Conservation (phyloP, 1,140 invertebrate genomes). For the Hestina assimilis region DNA sequence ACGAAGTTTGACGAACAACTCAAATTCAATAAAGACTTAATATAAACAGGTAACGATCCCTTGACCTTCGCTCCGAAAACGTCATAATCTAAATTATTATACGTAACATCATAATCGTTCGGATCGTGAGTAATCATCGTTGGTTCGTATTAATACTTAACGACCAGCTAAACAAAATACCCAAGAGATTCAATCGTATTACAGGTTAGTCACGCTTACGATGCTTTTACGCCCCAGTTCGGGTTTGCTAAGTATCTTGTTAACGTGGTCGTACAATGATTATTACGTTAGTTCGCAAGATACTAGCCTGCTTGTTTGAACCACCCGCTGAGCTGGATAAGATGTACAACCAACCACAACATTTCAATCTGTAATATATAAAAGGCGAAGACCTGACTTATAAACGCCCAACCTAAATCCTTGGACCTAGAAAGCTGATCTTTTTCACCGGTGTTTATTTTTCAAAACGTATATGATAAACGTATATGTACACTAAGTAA, state of each 20-base stretch:
- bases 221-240: slow-evolving; percentile 32
- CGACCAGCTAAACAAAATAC: slow-evolving; percentile 45
- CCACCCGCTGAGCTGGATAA: slow-evolving; percentile 69
- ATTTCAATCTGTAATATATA: slow-evolving; percentile 40
- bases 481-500: too few species aligned
- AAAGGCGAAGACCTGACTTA: too few species aligned
- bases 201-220: slow-evolving; percentile 35
- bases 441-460: too few species aligned
- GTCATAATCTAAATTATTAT: slow-evolving; percentile 73
- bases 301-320: slow-evolving; percentile 65
- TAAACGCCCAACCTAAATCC: too few species aligned
- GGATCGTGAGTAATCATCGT: slow-evolving; percentile 60
- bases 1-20: background rate
- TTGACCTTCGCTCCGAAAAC: slow-evolving; percentile 59
- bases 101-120: slow-evolving; percentile 71
- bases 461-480: too few species aligned
- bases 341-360: slow-evolving; percentile 51
- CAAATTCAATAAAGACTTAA: slow-evolving; percentile 26
- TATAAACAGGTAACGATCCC: slow-evolving; percentile 21
- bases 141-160: slow-evolving; percentile 45
- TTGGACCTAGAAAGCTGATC: too few species aligned
- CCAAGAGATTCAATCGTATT: slow-evolving; percentile 9
- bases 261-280: slow-evolving; percentile 61
- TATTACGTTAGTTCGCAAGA: slow-evolving; percentile 68
- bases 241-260: slow-evolving; percentile 47